Percentiles rank a stretch among this genome's conserved stretches.
Evolutionary conservation across 23 tunicate species (phyloP).

Genomic region (Corella eumyota): DNA sequence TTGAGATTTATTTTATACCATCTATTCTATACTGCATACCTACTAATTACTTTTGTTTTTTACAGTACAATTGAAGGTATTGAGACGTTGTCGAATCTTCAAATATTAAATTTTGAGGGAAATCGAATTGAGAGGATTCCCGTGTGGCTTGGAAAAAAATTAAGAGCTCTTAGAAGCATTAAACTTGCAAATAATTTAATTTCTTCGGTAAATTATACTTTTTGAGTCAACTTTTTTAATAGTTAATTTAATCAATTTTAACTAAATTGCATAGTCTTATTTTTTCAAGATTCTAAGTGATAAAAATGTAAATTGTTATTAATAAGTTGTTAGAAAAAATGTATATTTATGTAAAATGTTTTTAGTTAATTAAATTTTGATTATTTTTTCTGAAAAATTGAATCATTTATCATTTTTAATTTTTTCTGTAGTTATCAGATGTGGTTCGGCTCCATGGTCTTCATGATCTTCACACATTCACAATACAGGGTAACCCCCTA

Average conservation of each 20-base stretch:
- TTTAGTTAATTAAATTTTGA: too few species aligned
- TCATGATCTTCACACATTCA: constrained; percentile 65
- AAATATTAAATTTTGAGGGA: constrained; percentile 60
- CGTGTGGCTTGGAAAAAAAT: constrained; percentile 71
- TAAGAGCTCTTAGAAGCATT: constrained; percentile 42
- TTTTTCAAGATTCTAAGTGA: not conserved
- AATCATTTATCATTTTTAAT: not conserved
- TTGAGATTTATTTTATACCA: not conserved
- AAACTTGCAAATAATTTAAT: constrained; percentile 65
- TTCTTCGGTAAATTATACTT: constrained; percentile 48
- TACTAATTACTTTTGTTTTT: not conserved
- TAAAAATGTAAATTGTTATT: not conserved
- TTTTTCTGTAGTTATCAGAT: constrained; percentile 50
- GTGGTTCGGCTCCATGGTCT: constrained; percentile 53
- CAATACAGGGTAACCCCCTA: constrained; percentile 63
- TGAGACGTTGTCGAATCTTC: constrained; percentile 61
- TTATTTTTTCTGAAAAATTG: too few species aligned
- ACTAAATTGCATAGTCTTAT: not conserved
- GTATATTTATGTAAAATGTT: too few species aligned
- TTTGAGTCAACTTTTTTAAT: too few species aligned
- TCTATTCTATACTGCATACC: not conserved
- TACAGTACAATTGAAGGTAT: constrained; percentile 85
- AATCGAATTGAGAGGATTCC: constrained; percentile 76
- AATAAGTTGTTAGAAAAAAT: not conserved
- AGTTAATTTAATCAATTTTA: not conserved